A percentile compares a stretch with the other conserved stretches of the same genome.
phyloP scores from a whole-genome alignment of 2,797 vertebrate species.

The Anableps anableps region DNA sequence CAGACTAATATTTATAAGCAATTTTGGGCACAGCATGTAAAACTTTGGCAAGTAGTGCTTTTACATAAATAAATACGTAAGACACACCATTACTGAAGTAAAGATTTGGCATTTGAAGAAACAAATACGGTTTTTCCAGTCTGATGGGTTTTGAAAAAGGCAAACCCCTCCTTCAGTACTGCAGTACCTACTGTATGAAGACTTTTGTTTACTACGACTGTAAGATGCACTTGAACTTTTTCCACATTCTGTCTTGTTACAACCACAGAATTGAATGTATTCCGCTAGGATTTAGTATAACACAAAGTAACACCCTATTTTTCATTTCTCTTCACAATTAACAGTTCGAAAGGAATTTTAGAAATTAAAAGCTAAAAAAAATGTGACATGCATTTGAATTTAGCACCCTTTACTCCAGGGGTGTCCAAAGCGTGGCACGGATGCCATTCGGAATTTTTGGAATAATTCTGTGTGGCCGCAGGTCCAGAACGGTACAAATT shows the following conservation, averaged over 20 bases:
- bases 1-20: slow-evolving; percentile 10
- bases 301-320: background rate
- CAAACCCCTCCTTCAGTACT: background rate
- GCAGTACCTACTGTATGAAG: background rate
- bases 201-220: background rate
- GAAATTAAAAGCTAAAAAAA: background rate
- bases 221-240: background rate
- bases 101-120: background rate
- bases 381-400: background rate
- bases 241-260: background rate
- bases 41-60: slow-evolving; percentile 32
- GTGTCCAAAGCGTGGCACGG: background rate
- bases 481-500: background rate
- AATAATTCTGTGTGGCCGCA: background rate
- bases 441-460: background rate
- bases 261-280: background rate
- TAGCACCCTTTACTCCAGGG: background rate
- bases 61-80: background rate
- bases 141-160: background rate
- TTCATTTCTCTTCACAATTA: no score
- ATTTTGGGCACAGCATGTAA: background rate
- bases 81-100: background rate
- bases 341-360: background rate
- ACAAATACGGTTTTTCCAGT: background rate
- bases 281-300: background rate